Base-by-base conservation (phyloP, 64 coral and sea anemone genomes). In the Actinia tenebrosa region DNA sequence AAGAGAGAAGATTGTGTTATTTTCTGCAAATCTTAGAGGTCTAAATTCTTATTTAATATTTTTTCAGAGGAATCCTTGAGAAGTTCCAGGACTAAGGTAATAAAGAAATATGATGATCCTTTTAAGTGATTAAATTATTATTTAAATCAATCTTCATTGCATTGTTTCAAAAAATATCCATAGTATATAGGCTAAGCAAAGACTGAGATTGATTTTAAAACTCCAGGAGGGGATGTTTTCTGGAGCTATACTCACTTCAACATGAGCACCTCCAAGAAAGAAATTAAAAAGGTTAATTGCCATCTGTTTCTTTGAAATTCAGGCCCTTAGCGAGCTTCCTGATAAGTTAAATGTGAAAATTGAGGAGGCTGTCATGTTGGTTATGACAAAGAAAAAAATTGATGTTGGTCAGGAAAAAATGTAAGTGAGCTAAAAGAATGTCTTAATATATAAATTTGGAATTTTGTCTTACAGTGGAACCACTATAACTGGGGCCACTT, bases 41-140 rank as follows among this genome's bases (percentile, higher is more conserved):
- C 27, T 77, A 22, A 26, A 30, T 23, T 17, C 56, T 26, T 58
- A 54, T 58, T 13, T 2, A 42, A n/a, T 43, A 89, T 22, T 88
- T 60, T 37, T 69, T n/a, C 71, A 98, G 96, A 98, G 83, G 81
- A 98, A 20, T 98, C 93, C 16, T 86, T 98, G 59, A 92, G 90
- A 61, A 89, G 92, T 44, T 98, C 96, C 30, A 98, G 86, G 91
- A 77, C 86, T 80, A 89, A 95, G 93, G 96, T 98, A 42, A 80
- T 90, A 81, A 23, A 1, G 56, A 19, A 61, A 50, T 50, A 50
- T 50, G 30, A 1, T 37, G 0, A 37, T 37, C 30, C 30, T 37
- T 37, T 50, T 8, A 50, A 50, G 47, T 50, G 47, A 50, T 50
- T 50, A 4, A 50, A 5, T 0, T 50, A 50, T 50, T 50, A 50